These are phyloP conservation scores for Smittia aterrima DNA, from an alignment of 2,888 invertebrate genomes.

Conservation along the genomic window DNA sequence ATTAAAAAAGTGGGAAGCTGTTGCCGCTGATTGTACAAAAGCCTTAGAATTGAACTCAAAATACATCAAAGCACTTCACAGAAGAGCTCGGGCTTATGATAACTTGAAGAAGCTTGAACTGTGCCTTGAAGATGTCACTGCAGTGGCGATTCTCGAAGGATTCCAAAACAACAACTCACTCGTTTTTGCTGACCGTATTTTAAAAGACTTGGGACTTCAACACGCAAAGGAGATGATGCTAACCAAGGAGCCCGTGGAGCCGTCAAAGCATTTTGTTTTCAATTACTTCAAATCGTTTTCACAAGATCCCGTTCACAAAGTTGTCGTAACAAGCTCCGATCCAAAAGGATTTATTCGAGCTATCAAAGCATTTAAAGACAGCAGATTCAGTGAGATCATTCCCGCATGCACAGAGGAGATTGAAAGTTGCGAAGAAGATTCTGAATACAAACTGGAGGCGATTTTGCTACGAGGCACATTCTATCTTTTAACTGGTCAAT, in stretches of 20 bases:
- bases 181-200: slow-evolving; percentile 79
- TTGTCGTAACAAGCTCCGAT: slow-evolving; percentile 55
- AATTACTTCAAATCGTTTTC: slow-evolving; percentile 86
- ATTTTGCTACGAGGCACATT: slow-evolving; percentile 82
- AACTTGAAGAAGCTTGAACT: slow-evolving; percentile 73
- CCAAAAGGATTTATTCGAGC: slow-evolving; percentile 69
- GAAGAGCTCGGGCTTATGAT: slow-evolving; percentile 82
- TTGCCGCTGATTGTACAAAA: slow-evolving; percentile 81
- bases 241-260: slow-evolving; percentile 69
- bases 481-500: slow-evolving; percentile 72
- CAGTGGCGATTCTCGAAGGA: slow-evolving; percentile 85
- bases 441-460: slow-evolving; percentile 66
- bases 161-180: slow-evolving; percentile 81
- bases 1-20: slow-evolving; percentile 77
- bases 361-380: slow-evolving; percentile 65
- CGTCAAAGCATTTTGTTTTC: slow-evolving; percentile 81
- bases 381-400: slow-evolving; percentile 75
- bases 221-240: slow-evolving; percentile 75
- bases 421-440: slow-evolving; percentile 60
- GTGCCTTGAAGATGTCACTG: slow-evolving; percentile 88
- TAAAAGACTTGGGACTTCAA: slow-evolving; percentile 69
- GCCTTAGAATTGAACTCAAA: slow-evolving; percentile 81
- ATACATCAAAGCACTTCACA: slow-evolving; percentile 82
- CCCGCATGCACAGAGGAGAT: slow-evolving; percentile 78
- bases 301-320: slow-evolving; percentile 73